Conservation (phyloP, 2,797 vertebrate species). For the Cyclura pinguis region DNA sequence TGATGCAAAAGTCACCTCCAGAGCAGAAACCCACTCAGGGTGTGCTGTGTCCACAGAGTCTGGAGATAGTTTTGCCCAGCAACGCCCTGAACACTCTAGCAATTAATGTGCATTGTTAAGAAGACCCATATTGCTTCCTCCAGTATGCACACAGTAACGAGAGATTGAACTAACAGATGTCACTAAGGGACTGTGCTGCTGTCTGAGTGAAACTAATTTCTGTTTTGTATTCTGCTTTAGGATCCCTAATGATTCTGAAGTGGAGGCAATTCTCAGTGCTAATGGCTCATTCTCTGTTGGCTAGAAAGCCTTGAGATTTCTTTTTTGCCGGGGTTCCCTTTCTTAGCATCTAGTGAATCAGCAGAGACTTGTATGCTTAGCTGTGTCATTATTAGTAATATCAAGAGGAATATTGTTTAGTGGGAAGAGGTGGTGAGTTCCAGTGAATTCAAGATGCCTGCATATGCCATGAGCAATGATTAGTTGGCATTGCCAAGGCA, state of each 20-base stretch:
- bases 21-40: not conserved
- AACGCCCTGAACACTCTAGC: slow-evolving; percentile 6
- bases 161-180: not conserved
- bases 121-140: not conserved
- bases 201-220: not conserved
- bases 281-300: slow-evolving; percentile 8
- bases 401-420: not conserved
- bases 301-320: not conserved
- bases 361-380: not conserved
- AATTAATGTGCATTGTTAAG: slow-evolving; percentile 2
- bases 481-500: not conserved
- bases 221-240: slow-evolving; percentile 12
- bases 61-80: not conserved
- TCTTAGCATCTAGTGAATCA: not conserved
- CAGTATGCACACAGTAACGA: not conserved
- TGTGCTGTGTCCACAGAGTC: not conserved
- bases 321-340: not conserved
- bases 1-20: not conserved
- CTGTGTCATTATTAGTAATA: not conserved
- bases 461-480: not conserved
- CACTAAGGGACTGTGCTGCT: not conserved
- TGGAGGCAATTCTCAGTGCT: not conserved
- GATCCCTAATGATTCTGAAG: slow-evolving; percentile 7
- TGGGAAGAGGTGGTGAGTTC: not conserved
- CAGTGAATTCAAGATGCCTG: not conserved